These are phyloP conservation scores for Dryadula phaetusa DNA, from an alignment of 2,888 invertebrate species.

Conservation along the genomic window DNA sequence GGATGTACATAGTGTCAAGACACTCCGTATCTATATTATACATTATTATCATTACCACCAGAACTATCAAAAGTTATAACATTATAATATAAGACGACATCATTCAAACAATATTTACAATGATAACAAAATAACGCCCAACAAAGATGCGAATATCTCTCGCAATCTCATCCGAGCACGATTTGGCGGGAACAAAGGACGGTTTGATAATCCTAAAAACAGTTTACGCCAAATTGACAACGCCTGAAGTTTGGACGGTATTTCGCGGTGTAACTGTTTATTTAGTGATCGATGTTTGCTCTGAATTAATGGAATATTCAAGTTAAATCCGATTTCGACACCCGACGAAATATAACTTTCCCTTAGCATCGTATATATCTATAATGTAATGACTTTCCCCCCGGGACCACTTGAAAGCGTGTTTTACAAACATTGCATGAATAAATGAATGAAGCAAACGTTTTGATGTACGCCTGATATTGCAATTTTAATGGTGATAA, in stretches of 20 bases:
- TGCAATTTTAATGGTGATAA: slow-evolving; percentile 45
- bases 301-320: slow-evolving; percentile 76
- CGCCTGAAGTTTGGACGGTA: slow-evolving; percentile 47
- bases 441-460: slow-evolving; percentile 62
- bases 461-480: slow-evolving; percentile 41
- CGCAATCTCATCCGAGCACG: slow-evolving; percentile 60
- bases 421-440: slow-evolving; percentile 68
- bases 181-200: slow-evolving; percentile 63
- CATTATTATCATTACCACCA: no score
- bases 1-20: no score
- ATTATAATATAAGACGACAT: slow-evolving; percentile 1
- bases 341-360: slow-evolving; percentile 48
- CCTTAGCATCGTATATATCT: slow-evolving; percentile 29
- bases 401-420: slow-evolving; percentile 46
- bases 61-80: neutral
- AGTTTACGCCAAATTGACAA: slow-evolving; percentile 50
- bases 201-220: slow-evolving; percentile 56
- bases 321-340: slow-evolving; percentile 65
- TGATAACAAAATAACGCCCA: slow-evolving; percentile 37
- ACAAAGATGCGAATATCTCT: slow-evolving; percentile 45
- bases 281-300: slow-evolving; percentile 69
- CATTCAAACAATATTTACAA: slow-evolving; percentile 28
- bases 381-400: slow-evolving; percentile 34
- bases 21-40: no score
- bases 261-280: slow-evolving; percentile 63